Evolutionary conservation across 30 jellyfish, hydroid and myxozoan genomes (phyloP), one percentile per base, ranked within the genome.

Genomic region (Turritopsis dohrnii): DNA sequence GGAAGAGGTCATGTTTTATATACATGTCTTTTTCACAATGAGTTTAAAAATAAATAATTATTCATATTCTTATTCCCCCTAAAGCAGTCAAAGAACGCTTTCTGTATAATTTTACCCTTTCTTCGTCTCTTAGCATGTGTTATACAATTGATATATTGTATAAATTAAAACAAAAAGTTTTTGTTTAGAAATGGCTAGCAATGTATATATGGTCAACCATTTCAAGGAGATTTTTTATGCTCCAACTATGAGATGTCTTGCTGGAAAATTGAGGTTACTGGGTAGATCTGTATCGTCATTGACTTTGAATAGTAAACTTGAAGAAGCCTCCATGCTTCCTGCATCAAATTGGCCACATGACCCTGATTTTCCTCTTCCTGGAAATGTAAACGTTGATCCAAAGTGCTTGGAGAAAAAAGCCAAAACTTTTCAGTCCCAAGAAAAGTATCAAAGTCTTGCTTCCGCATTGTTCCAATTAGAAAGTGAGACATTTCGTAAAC

Each of bases 301-400:
- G n/a, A 26, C 84, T 23, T 27, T 25, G 29, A 29, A 71, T 18
- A 30, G 21, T 25, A 66, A 30, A 69, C 41, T 17, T 24, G 71
- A 30, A 0, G 26, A 21, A 65, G 30, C 8, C 28, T 9, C 31
- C 66, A 25, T 52, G 24, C 18, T 72, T 1, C 80, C 52, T 21
- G 66, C 87, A 20, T 53, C 87, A 1, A 52, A 27, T 21, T 94
- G 96, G 96, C 95, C 96, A 21, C 80, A 85, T 88, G 99, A 94
- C 79, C 99, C 99, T 13, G 89, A 88, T 19, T 94, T 81, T 81
- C 99, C 99, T 24, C 30, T 94, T 52, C 96, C 99, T 23, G 99
- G 99, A n/a, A 89, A 87, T 84, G 75, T 86, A 1, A 94, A 90
- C 17, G 89, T 94, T 53, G 99, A 94, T 84, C 83, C 80, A 31